Conservation (phyloP, 2,113 vertebrate species). For the Nematolebias whitei region DNA sequence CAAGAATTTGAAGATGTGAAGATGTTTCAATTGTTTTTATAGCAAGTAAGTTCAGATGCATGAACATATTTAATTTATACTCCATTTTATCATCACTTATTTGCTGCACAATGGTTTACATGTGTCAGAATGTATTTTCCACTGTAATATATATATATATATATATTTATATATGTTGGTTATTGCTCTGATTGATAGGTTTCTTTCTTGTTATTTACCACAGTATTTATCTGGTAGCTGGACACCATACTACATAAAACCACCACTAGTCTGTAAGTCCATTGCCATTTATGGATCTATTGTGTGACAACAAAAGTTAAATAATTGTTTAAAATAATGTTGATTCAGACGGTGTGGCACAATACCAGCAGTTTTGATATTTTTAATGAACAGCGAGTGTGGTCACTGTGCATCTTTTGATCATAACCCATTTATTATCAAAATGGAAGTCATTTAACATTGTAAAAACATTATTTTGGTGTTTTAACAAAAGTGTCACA, state of each 20-base stretch:
- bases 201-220: too few species aligned
- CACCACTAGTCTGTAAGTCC: not conserved
- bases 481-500: too few species aligned
- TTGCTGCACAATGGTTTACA: not conserved
- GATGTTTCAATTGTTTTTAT: not conserved
- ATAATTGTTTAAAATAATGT: not conserved
- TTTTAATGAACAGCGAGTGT: not conserved
- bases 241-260: not conserved
- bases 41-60: not conserved
- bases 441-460: not conserved
- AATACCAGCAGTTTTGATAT: not conserved
- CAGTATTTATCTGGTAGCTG: too few species aligned
- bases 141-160: too few species aligned
- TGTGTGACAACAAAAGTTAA: not conserved
- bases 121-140: too few species aligned
- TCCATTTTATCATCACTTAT: not conserved
- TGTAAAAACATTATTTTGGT: not conserved
- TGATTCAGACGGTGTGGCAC: too few species aligned
- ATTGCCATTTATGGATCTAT: not conserved
- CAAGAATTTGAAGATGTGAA: not conserved
- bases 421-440: not conserved
- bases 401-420: not conserved
- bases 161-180: too few species aligned
- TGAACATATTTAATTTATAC: not conserved
- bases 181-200: too few species aligned